Base-by-base conservation (phyloP, 1,140 invertebrate genomes). In the Pogonognathellus flavescens region DNA sequence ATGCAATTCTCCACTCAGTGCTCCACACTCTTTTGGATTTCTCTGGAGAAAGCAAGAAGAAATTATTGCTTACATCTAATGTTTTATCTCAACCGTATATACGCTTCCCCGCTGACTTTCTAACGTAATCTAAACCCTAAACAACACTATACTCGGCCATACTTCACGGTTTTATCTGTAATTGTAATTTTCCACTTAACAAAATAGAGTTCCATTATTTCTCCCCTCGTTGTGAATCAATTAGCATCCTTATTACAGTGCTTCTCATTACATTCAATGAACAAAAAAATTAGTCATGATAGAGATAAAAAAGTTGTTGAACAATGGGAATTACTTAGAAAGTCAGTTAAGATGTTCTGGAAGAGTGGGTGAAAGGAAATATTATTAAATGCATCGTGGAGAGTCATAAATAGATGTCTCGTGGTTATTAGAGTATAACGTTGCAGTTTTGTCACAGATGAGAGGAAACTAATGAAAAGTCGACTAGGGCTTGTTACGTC, bases 51-150 rank as follows among this genome's bases (percentile, higher is more conserved):
- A 76, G 70, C 31, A 76, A 50, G 49, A 76, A 76, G 70, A 76
- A 76, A 76, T 76, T 76, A 76, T 76, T 76, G 41, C 70, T 76
- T 76, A 76, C 70, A 76, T 76, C 70, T 76, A 76, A 76, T 76
- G 70, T 76, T 76, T 76, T 76, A 76, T 76, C 70, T 76, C 16
- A 14, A 66, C 20, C 25, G 25, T 20, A 20, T 60, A 60, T n/a
- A 9, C 22, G 62, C 62, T 66, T 66, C 62, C 62, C 62, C 62
- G 25, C 22, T 25, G 20, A 66, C 62, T 66, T 66, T 66, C 20
- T 66, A 66, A 66, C 62, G 20, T 66, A 25, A 25, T 76, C 70
- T 31, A 76, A 41, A 76, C 41, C 16, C 14, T 18, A 76, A 16
- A 50, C 25, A 9, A 16, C 14, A 16, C 8, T 31, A 20, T 16